Evolutionary conservation across 1,140 invertebrate species (phyloP).

Genomic region (Thrips palmi): DNA sequence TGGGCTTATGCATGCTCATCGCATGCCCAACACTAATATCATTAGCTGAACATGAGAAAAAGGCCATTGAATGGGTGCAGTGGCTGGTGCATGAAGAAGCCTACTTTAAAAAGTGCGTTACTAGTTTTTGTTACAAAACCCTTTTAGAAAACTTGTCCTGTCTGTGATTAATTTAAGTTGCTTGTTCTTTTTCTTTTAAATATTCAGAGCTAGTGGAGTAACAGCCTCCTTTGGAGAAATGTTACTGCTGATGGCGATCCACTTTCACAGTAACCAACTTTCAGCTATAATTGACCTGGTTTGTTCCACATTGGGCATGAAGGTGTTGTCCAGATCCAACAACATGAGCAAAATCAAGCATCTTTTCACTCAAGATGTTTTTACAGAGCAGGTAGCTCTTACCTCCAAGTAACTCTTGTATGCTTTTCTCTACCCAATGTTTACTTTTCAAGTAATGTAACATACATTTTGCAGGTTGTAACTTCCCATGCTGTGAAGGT

Average conservation of each 20-base stretch:
- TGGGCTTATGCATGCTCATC: slow-evolving; percentile 86
- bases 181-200: slow-evolving; percentile 1
- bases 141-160: background rate
- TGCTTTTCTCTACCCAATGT: slow-evolving; percentile 5
- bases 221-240: slow-evolving; percentile 88
- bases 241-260: slow-evolving; percentile 87
- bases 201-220: slow-evolving; percentile 45
- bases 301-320: slow-evolving; percentile 87
- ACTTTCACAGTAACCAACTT: slow-evolving; percentile 88
- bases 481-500: slow-evolving; percentile 90
- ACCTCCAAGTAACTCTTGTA: background rate
- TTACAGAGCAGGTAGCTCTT: slow-evolving; percentile 70
- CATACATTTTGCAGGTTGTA: slow-evolving; percentile 45
- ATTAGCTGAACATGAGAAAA: slow-evolving; percentile 58
- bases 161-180: background rate
- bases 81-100: slow-evolving; percentile 83
- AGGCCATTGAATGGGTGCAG: slow-evolving; percentile 84
- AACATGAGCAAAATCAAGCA: slow-evolving; percentile 81
- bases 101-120: slow-evolving; percentile 47
- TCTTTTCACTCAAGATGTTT: slow-evolving; percentile 93
- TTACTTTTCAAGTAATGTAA: background rate
- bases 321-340: slow-evolving; percentile 78
- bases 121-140: background rate
- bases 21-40: slow-evolving; percentile 77
- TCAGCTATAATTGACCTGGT: slow-evolving; percentile 84